Percentiles rank a stretch among this genome's conserved stretches.
These are phyloP conservation scores for Gallinago nigripennis DNA, from an alignment of 2,797 vertebrate genomes.

Conservation along the genomic window DNA sequence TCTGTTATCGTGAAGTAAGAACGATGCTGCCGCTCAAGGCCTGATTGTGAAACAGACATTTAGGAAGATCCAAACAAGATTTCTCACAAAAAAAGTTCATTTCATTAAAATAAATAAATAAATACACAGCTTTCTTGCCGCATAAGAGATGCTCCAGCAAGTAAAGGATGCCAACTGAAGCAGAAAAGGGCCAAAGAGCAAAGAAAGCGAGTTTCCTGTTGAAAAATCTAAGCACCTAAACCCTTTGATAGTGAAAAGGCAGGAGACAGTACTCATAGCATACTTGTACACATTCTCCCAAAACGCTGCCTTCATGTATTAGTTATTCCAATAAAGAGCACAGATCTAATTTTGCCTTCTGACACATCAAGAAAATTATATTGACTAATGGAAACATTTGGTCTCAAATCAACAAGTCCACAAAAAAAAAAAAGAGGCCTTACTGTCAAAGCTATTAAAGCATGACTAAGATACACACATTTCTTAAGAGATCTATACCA, in stretches of 20 bases:
- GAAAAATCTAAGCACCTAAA: neutral
- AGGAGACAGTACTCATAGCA: neutral
- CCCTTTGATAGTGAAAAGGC: neutral
- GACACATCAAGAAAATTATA: neutral
- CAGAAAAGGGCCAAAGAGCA: neutral
- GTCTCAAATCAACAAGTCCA: neutral
- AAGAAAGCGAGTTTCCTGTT: neutral
- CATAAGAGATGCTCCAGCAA: neutral
- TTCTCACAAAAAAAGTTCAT: neutral
- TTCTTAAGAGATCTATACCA: conserved; percentile 16
- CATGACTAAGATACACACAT: neutral
- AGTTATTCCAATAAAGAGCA: neutral
- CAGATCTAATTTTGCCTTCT: neutral
- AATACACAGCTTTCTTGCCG: neutral
- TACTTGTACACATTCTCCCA: neutral
- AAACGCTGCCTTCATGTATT: neutral
- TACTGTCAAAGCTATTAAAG: conserved; percentile 13
- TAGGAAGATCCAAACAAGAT: neutral
- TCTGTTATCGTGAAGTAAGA: neutral
- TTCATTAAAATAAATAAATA: neutral
- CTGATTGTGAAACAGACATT: neutral
- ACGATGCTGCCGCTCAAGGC: neutral
- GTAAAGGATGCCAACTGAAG: neutral
- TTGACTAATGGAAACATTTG: neutral
- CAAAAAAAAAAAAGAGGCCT: neutral